A percentile compares a stretch with the other conserved stretches of the same genome.
These are phyloP conservation scores for Cepaea hortensis DNA, from an alignment of 2,888 invertebrate genomes.

Conservation along the genomic window DNA sequence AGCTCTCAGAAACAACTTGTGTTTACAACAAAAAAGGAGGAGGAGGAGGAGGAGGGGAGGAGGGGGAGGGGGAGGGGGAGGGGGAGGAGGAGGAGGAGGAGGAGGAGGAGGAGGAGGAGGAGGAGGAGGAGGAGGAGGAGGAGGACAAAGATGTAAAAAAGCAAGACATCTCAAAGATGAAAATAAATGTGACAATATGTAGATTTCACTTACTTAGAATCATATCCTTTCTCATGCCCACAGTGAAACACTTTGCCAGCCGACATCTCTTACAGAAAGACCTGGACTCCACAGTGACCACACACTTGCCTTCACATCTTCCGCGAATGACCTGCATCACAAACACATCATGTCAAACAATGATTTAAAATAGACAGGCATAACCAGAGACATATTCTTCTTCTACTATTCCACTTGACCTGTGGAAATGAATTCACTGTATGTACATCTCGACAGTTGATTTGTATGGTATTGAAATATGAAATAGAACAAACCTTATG, in stretches of 20 bases:
- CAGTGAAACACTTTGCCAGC: slow-evolving; percentile 91
- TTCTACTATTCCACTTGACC: neutral
- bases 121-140: too few species aligned
- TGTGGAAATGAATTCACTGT: too few species aligned
- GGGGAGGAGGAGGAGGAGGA: too few species aligned
- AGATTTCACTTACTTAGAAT: slow-evolving; percentile 78
- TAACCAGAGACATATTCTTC: neutral
- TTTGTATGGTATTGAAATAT: neutral
- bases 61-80: too few species aligned
- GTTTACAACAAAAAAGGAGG: too few species aligned
- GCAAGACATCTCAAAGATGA: too few species aligned
- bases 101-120: too few species aligned
- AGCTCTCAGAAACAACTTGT: too few species aligned
- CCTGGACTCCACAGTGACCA: slow-evolving; percentile 91
- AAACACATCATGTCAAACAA: neutral
- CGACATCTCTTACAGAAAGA: slow-evolving; percentile 97
- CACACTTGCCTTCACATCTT: slow-evolving; percentile 92
- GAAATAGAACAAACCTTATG: neutral
- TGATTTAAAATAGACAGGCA: neutral
- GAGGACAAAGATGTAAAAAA: too few species aligned
- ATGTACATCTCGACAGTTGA: too few species aligned
- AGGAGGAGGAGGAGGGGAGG: too few species aligned
- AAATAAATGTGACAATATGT: too few species aligned
- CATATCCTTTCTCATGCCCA: slow-evolving; percentile 98
- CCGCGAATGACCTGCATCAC: slow-evolving; percentile 87